Evolutionary conservation across 2,797 vertebrate genomes (phyloP).

Genomic region (Gymnoscopelus braueri): DNA sequence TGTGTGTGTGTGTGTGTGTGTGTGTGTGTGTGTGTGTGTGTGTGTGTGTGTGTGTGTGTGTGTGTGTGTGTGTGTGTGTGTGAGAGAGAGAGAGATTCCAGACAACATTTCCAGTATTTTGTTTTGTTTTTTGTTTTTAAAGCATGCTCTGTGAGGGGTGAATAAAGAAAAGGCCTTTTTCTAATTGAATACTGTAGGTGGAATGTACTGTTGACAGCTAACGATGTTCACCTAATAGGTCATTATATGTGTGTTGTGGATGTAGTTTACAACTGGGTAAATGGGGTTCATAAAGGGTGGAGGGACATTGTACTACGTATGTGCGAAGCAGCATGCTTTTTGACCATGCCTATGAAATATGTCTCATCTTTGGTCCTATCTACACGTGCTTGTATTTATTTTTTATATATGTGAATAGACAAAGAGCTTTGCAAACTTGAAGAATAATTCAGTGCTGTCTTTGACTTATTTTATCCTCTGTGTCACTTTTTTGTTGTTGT

Average conservation of each 20-base stretch:
- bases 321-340: conserved; percentile 74
- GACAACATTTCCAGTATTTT: conserved; percentile 52
- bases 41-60: no score
- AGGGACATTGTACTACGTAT: conserved; percentile 65
- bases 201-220: conserved; percentile 67
- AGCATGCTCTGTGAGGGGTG: conserved; percentile 58
- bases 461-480: conserved; percentile 3
- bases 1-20: no score
- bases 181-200: conserved; percentile 47
- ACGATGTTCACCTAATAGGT: conserved; percentile 50
- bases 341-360: conserved; percentile 63
- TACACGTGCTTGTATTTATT: conserved; percentile 73
- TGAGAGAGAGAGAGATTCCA: conserved; percentile 21
- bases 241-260: conserved; percentile 57
- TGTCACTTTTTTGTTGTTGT: not conserved
- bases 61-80: no score
- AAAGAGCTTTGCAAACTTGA: conserved; percentile 40
- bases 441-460: conserved; percentile 37
- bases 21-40: no score
- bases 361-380: conserved; percentile 67
- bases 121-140: conserved; percentile 33
- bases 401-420: conserved; percentile 61
- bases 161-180: conserved; percentile 53
- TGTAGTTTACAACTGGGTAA: conserved; percentile 29
- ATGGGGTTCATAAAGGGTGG: conserved; percentile 27